Base-by-base conservation (phyloP, 2,888 invertebrate species). In the Tetropium fuscum region DNA sequence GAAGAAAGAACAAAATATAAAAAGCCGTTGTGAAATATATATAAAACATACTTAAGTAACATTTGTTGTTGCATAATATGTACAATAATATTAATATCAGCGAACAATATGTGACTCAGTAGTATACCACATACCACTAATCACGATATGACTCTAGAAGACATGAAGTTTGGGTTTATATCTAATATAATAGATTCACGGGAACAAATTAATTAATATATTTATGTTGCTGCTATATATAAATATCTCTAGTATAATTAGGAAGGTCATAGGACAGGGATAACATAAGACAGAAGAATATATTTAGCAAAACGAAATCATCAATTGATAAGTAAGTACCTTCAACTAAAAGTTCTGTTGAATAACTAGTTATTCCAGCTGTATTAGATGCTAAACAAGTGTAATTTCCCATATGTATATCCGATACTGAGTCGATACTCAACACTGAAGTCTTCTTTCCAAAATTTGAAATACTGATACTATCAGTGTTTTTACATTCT, bases 401-500 rank as follows among this genome's bases (percentile, higher is more conserved):
- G 72, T 86, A 88, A 59, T 84, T 83, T 44, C 88, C 88, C 13
- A 84, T 82, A 70, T 87, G 86, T 41, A 82, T 78, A 53, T 83
- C 84, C 43, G 81, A 78, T n/a, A 85, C 83, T 10, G 83, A 82
- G 58, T 86, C 85, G 53, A 87, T 85, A 78, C 84, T 88, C 80
- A 87, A 83, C 75, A 89, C 85, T 66, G 88, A 89, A 64, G 88
- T 87, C 79, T 87, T 84, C 74, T 85, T 85, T 63, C 87, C 86
- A 77, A 87, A 87, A 7, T 4, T 19, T 79, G 86, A 87, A 66
- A 90, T 86, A 40, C 63, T 74, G 25, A 79, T 69, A 22, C 74
- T 84, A 54, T 83, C 81, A 65, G 80, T 80, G 70, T 86, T 80
- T 63, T 85, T 84, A 58, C 88, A 82, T 27, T 84, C 82, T 76